Conservation (phyloP, 2,113 vertebrate genomes). For the Lethenteron reissneri region DNA sequence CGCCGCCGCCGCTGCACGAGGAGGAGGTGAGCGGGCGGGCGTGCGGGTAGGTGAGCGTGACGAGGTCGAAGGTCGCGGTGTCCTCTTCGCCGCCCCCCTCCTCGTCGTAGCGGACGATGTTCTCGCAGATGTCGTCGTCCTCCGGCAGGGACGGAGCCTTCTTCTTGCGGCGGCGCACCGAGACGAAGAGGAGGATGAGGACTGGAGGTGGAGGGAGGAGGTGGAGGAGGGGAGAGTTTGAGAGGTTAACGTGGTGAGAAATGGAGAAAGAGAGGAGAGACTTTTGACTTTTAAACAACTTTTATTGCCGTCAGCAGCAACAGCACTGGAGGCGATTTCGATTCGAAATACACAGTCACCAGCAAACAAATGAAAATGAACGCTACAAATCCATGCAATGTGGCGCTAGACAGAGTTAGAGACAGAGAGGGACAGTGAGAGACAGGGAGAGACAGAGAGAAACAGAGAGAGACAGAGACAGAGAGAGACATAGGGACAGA, state of each 20-base stretch:
- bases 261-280: neutral
- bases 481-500: too few species aligned
- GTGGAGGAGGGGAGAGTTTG: neutral
- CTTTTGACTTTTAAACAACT: too few species aligned
- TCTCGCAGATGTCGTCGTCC: constrained; percentile 60
- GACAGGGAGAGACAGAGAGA: too few species aligned
- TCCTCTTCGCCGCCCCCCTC: constrained; percentile 63
- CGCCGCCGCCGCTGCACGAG: neutral
- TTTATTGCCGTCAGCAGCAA: too few species aligned
- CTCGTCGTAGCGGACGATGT: constrained; percentile 68
- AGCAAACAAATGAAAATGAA: too few species aligned
- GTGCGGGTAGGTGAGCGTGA: constrained; percentile 42
- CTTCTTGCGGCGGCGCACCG: constrained; percentile 46
- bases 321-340: too few species aligned
- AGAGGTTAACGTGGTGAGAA: neutral
- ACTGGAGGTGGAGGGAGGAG: constrained; percentile 25
- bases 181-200: constrained; percentile 31
- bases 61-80: constrained; percentile 67
- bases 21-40: neutral
- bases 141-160: constrained; percentile 47
- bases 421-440: neutral
- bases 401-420: neutral
- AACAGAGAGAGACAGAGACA: too few species aligned
- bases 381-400: neutral
- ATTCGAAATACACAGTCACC: too few species aligned